Percentiles rank a stretch among this genome's conserved stretches.
Evolutionary conservation across 92 coral and sea anemone species (phyloP).

Genomic region (Epizoanthus stellaris): DNA sequence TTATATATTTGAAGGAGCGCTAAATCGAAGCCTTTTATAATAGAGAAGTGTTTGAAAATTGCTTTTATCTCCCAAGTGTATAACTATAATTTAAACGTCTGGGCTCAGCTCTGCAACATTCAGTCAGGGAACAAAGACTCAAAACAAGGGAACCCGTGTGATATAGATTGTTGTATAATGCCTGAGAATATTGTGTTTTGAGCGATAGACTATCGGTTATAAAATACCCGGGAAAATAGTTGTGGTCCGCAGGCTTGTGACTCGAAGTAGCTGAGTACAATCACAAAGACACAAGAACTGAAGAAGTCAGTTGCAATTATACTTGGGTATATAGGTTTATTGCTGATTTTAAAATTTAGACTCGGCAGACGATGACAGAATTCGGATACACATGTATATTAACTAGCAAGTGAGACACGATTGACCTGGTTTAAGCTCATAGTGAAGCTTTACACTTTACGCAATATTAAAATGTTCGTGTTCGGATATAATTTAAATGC

Average conservation of each 20-base stretch:
- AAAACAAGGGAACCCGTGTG: not conserved
- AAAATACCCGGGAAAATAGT: too few relatives aligned
- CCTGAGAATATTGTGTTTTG: not conserved
- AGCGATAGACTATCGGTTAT: not conserved
- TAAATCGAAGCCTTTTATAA: conserved; percentile 27
- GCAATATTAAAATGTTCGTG: not conserved
- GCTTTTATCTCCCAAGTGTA: conserved; percentile 15
- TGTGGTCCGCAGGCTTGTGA: not conserved
- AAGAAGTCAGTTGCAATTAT: conserved; percentile 18
- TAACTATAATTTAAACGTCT: too few relatives aligned
- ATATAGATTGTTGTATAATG: not conserved
- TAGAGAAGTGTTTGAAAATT: not conserved
- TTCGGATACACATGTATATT: not conserved
- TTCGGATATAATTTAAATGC: not conserved
- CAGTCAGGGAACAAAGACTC: conserved; percentile 1
- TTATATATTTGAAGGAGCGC: conserved; percentile 13
- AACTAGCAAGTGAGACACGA: not conserved
- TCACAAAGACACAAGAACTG: too few relatives aligned
- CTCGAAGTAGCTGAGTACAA: not conserved
- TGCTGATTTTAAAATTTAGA: not conserved
- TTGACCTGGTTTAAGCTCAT: conserved; percentile 27
- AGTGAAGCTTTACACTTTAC: not conserved
- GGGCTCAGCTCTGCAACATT: not conserved
- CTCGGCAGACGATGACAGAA: not conserved
- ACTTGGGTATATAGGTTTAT: not conserved